phyloP scores from a whole-genome alignment of 1,140 invertebrate species.

The Coenobita brevimanus region DNA sequence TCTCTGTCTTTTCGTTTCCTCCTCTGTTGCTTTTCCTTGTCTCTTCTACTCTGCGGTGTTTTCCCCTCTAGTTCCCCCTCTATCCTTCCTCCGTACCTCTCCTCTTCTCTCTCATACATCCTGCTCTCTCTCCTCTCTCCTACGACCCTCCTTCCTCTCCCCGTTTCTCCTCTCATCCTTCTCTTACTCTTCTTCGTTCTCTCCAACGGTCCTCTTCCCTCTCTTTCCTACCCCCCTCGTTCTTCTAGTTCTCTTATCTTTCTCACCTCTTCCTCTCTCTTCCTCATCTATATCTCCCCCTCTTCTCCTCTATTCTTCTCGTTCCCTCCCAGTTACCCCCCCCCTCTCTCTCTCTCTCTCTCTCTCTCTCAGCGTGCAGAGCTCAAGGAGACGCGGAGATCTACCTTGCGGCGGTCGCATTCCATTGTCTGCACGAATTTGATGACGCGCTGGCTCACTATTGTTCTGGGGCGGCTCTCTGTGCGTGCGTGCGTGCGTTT shows the following conservation, averaged over 20 bases:
- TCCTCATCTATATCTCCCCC: too few species aligned
- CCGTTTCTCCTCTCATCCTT: background rate
- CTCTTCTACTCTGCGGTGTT: too few species aligned
- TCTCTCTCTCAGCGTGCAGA: background rate
- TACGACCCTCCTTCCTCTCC: background rate
- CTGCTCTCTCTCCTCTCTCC: background rate
- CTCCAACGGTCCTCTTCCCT: background rate
- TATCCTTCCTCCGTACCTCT: too few species aligned
- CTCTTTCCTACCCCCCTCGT: slow-evolving; percentile 2
- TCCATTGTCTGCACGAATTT: background rate
- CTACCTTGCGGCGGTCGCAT: background rate
- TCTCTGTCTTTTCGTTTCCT: too few species aligned
- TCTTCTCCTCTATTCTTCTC: background rate
- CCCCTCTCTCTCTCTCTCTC: background rate
- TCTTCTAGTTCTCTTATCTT: background rate
- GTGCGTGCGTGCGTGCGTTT: too few species aligned
- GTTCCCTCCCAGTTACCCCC: background rate
- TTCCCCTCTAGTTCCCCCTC: too few species aligned
- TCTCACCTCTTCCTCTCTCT: background rate
- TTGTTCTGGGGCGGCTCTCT: too few species aligned
- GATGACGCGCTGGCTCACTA: too few species aligned
- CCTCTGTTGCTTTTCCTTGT: too few species aligned
- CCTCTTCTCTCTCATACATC: too few species aligned
- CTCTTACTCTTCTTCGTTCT: background rate
- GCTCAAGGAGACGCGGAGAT: too few species aligned